Percentiles rank a stretch among this genome's conserved stretches.
Conservation (phyloP, 2,797 vertebrate genomes). For the Erpetoichthys calabaricus region DNA sequence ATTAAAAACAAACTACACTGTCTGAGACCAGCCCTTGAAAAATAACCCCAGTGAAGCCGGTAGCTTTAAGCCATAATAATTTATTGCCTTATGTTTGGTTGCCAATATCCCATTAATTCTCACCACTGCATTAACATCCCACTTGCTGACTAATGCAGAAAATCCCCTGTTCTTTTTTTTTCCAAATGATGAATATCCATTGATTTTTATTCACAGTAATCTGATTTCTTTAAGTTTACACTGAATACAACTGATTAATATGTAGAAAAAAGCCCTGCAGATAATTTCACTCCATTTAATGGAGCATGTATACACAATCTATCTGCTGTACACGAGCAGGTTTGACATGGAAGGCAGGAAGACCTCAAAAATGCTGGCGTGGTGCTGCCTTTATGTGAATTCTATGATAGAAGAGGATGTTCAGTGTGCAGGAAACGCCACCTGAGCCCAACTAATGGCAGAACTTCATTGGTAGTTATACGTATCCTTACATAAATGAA, state of each 20-base stretch:
- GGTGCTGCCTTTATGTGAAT: too few relatives aligned
- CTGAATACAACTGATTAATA: not conserved
- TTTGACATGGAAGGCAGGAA: too few relatives aligned
- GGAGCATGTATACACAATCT: not conserved
- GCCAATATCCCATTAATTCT: constrained; percentile 55
- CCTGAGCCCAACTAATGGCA: too few relatives aligned
- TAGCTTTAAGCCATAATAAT: constrained; percentile 42
- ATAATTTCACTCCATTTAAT: not conserved
- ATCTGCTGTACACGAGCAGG: too few relatives aligned
- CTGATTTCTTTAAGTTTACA: constrained; percentile 10
- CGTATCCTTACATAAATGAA: too few relatives aligned
- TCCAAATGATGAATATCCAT: constrained; percentile 30
- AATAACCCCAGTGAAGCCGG: constrained; percentile 34
- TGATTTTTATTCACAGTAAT: constrained; percentile 31
- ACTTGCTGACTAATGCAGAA: constrained; percentile 52
- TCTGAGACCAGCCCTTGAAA: constrained; percentile 32
- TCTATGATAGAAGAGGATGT: too few relatives aligned
- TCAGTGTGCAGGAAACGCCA: too few relatives aligned
- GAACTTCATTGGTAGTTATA: too few relatives aligned
- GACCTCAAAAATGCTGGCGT: too few relatives aligned
- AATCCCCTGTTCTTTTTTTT: constrained; percentile 15
- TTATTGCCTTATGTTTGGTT: constrained; percentile 51
- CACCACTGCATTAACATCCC: constrained; percentile 42
- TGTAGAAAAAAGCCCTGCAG: not conserved
- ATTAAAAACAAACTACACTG: constrained; percentile 43